Evolutionary conservation across 2,888 invertebrate genomes (phyloP).

Genomic region (Oligia fasciuncula): DNA sequence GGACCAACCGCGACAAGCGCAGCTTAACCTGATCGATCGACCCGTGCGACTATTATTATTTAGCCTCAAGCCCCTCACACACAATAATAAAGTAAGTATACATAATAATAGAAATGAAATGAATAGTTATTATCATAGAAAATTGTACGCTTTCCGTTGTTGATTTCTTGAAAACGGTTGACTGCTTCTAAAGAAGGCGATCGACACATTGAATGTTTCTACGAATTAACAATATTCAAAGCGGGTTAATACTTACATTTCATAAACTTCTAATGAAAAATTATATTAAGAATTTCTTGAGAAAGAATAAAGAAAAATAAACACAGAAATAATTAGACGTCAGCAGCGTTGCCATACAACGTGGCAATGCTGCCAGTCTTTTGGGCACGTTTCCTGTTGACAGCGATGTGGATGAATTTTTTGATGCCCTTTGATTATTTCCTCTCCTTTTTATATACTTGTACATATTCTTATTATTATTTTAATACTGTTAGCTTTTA

Average conservation of each 20-base stretch:
- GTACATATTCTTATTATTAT: too few relatives aligned
- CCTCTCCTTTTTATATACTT: too few relatives aligned
- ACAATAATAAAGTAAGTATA: background rate
- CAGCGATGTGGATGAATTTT: too few relatives aligned
- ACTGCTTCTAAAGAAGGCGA: constrained; percentile 26
- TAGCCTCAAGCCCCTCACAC: too few relatives aligned
- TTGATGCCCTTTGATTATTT: too few relatives aligned
- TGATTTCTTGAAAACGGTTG: constrained; percentile 10
- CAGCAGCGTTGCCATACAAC: background rate
- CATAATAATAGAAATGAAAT: background rate
- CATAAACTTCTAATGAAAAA: background rate
- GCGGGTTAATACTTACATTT: background rate
- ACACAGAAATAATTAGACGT: background rate
- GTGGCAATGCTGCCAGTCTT: too few relatives aligned
- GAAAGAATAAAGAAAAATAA: background rate
- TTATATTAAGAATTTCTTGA: background rate
- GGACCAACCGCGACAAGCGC: too few relatives aligned
- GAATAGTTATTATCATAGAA: background rate
- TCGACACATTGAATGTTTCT: constrained; percentile 16
- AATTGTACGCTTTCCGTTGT: background rate
- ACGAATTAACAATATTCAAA: constrained; percentile 10
- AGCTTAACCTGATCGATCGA: too few relatives aligned
- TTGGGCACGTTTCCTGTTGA: too few relatives aligned
- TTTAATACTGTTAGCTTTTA: too few relatives aligned
- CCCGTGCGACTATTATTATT: too few relatives aligned